Conservation (phyloP, 2,113 vertebrate species). For the Danio rerio region DNA sequence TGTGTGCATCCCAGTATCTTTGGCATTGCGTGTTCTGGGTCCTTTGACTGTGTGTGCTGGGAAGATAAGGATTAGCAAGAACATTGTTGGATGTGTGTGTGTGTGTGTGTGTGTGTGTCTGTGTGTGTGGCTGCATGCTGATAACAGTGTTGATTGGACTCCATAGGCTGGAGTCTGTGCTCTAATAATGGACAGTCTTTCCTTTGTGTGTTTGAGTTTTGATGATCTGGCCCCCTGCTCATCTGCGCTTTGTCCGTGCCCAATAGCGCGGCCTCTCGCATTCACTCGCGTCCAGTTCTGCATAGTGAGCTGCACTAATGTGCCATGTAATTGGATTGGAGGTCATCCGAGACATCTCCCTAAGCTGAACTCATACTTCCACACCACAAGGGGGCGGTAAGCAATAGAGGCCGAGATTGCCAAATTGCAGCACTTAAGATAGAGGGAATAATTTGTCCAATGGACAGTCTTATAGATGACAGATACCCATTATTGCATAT, state of each 20-base stretch:
- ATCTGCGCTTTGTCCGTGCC: slow-evolving; percentile 54
- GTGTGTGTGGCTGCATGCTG: slow-evolving; percentile 52
- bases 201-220: slow-evolving; percentile 61
- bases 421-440: too few relatives aligned
- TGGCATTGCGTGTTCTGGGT: slow-evolving; percentile 65
- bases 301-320: slow-evolving; percentile 60
- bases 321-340: slow-evolving; percentile 65
- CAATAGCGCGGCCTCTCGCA: slow-evolving; percentile 51
- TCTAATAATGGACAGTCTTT: slow-evolving; percentile 65
- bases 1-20: slow-evolving; percentile 67
- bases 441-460: too few relatives aligned
- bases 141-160: slow-evolving; percentile 53
- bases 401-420: not conserved
- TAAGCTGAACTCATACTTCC: slow-evolving; percentile 22
- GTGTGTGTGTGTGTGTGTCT: slow-evolving; percentile 45
- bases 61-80: slow-evolving; percentile 74
- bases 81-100: slow-evolving; percentile 62
- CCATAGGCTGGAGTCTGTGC: slow-evolving; percentile 32
- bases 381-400: slow-evolving; percentile 40
- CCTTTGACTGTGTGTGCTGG: slow-evolving; percentile 72
- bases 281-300: slow-evolving; percentile 52
- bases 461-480: too few relatives aligned
- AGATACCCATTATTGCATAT: too few relatives aligned
- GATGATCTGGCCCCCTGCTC: slow-evolving; percentile 50
- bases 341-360: slow-evolving; percentile 49